A percentile compares a stretch with the other conserved stretches of the same genome.
phyloP scores from a whole-genome alignment of 2,888 invertebrate genomes.

The Willowsia nigromaculata region DNA sequence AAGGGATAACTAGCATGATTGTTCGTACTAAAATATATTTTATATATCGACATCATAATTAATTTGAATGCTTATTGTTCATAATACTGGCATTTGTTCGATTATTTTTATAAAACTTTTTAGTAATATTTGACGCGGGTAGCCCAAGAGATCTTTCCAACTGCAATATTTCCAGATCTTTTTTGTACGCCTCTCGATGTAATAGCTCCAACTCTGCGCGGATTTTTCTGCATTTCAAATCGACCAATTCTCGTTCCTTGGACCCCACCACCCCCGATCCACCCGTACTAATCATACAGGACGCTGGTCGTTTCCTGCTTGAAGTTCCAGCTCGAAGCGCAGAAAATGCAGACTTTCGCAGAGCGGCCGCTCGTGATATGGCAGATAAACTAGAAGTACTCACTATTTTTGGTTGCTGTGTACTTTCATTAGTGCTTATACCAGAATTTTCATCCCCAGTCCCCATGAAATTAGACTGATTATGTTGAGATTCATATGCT shows the following conservation, averaged over 20 bases:
- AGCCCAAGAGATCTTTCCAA: slow-evolving; percentile 56
- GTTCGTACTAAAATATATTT: background rate
- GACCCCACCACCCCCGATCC: background rate
- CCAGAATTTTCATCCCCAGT: background rate
- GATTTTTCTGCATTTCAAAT: slow-evolving; percentile 45
- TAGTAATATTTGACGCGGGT: slow-evolving; percentile 48
- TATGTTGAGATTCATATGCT: background rate
- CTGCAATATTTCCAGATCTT: slow-evolving; percentile 57
- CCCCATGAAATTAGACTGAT: background rate
- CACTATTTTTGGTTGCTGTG: slow-evolving; percentile 50
- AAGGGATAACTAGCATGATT: no score
- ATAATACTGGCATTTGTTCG: slow-evolving; percentile 14
- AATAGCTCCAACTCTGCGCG: slow-evolving; percentile 53
- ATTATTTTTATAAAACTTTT: slow-evolving; percentile 44
- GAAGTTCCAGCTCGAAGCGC: background rate
- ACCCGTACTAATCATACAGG: background rate
- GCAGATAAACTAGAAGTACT: slow-evolving; percentile 44
- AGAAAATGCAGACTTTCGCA: slow-evolving; percentile 47
- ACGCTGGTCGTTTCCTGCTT: slow-evolving; percentile 41
- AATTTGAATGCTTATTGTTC: background rate
- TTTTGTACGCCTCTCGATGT: slow-evolving; percentile 52
- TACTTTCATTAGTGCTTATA: background rate
- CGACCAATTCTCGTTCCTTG: slow-evolving; percentile 4
- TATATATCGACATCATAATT: background rate
- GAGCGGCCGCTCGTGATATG: slow-evolving; percentile 2